These are phyloP conservation scores for Manis crassicaudata DNA, from an alignment of 2,797 vertebrate genomes.

Conservation along the genomic window DNA sequence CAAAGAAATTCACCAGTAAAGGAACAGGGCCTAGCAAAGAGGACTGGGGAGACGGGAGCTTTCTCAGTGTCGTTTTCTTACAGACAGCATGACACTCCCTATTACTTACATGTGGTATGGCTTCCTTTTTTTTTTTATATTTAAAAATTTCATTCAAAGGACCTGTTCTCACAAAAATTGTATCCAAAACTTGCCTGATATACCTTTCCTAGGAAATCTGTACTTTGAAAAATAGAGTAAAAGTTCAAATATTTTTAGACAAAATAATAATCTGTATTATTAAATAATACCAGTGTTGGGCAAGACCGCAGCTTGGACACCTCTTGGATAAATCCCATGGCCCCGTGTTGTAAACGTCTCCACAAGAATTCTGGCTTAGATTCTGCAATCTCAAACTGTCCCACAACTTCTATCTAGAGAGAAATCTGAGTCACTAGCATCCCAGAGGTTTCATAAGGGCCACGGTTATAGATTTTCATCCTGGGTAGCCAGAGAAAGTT, in stretches of 20 bases:
- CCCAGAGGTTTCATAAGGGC: neutral
- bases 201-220: neutral
- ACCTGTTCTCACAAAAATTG: neutral
- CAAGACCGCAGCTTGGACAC: neutral
- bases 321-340: neutral
- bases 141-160: slow-evolving; percentile 47
- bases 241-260: neutral
- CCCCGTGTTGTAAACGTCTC: neutral
- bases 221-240: slow-evolving; percentile 15
- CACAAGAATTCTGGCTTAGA: neutral
- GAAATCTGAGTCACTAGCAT: slow-evolving; percentile 9
- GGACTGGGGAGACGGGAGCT: slow-evolving; percentile 60
- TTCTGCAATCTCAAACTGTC: slow-evolving; percentile 18
- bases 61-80: neutral
- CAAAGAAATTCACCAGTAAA: slow-evolving; percentile 50
- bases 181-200: neutral
- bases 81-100: slow-evolving; percentile 29
- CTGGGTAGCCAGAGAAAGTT: slow-evolving; percentile 13
- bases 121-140: neutral
- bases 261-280: neutral
- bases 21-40: slow-evolving; percentile 38
- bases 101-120: neutral
- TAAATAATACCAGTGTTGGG: neutral
- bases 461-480: slow-evolving; percentile 37
- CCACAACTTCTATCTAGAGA: neutral